These are phyloP conservation scores for Aphelenchoides fujianensis DNA, from an alignment of 1,140 invertebrate species.

Conservation along the genomic window DNA sequence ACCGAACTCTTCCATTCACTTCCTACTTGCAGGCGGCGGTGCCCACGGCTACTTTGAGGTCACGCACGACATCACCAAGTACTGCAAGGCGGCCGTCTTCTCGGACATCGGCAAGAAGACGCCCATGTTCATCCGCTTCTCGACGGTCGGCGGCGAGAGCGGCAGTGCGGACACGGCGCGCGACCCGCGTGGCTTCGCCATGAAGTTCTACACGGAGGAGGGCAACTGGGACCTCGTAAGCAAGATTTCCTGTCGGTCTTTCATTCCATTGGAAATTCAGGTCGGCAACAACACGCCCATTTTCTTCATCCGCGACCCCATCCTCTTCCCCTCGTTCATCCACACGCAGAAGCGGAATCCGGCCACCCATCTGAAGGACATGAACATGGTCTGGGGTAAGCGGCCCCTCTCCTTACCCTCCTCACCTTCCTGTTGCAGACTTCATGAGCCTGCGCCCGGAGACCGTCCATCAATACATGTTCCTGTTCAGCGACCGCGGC, in stretches of 20 bases:
- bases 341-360: constrained; percentile 92
- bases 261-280: constrained; percentile 60
- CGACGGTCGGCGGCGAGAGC: constrained; percentile 75
- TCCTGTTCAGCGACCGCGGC: constrained; percentile 84
- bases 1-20: no score
- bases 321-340: constrained; percentile 84
- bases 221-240: constrained; percentile 71
- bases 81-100: constrained; percentile 79
- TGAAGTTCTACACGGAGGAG: constrained; percentile 93
- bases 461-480: constrained; percentile 79
- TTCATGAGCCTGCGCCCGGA: constrained; percentile 83
- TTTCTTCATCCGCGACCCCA: constrained; percentile 88
- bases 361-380: constrained; percentile 82
- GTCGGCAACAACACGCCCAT: constrained; percentile 89
- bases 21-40: constrained; percentile 20
- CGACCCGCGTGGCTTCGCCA: constrained; percentile 86
- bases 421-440: constrained; percentile 66
- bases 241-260: no score
- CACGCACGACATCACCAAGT: constrained; percentile 82
- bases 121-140: constrained; percentile 74
- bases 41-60: constrained; percentile 89
- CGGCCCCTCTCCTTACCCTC: background rate
- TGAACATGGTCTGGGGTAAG: constrained; percentile 66
- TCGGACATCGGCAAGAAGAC: constrained; percentile 79
- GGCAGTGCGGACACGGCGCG: constrained; percentile 76